Percentiles rank a stretch among this genome's conserved stretches.
These are phyloP conservation scores for Centropristis striata DNA, from an alignment of 2,113 vertebrate genomes.

Conservation along the genomic window DNA sequence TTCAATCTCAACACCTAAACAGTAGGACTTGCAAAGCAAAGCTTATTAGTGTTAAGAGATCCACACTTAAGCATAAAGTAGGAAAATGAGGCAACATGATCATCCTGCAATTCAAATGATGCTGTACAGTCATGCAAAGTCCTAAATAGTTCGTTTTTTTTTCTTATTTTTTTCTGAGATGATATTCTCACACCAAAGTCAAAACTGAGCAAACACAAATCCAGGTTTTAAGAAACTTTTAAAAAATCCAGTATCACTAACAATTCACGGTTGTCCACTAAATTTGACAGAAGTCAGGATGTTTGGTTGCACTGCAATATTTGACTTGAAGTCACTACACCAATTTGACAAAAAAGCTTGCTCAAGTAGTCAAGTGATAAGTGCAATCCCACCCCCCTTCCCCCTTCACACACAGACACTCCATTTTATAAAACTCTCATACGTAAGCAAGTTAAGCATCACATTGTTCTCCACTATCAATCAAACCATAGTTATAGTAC, in stretches of 20 bases:
- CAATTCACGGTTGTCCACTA: constrained; percentile 49
- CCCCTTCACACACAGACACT: constrained; percentile 64
- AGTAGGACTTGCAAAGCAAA: constrained; percentile 81
- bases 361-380: constrained; percentile 83
- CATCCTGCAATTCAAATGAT: constrained; percentile 56
- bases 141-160: constrained; percentile 48
- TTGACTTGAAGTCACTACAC: constrained; percentile 66
- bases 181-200: constrained; percentile 57
- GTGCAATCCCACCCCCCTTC: constrained; percentile 66
- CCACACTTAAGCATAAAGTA: constrained; percentile 70
- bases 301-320: constrained; percentile 79
- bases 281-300: constrained; percentile 53
- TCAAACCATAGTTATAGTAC: constrained; percentile 72
- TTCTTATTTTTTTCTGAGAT: constrained; percentile 54
- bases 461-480: constrained; percentile 72
- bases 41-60: constrained; percentile 68
- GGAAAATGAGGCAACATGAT: constrained; percentile 58
- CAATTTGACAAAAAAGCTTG: constrained; percentile 59
- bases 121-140: constrained; percentile 76
- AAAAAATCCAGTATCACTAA: constrained; percentile 60
- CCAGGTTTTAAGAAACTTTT: constrained; percentile 28
- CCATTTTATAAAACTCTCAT: constrained; percentile 68
- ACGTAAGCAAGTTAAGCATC: constrained; percentile 65
- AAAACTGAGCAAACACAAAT: constrained; percentile 66
- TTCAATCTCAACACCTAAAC: constrained; percentile 71